phyloP scores from a whole-genome alignment of 37 sponge, comb jelly and placozoan genomes.

The Halichondria panicea region DNA sequence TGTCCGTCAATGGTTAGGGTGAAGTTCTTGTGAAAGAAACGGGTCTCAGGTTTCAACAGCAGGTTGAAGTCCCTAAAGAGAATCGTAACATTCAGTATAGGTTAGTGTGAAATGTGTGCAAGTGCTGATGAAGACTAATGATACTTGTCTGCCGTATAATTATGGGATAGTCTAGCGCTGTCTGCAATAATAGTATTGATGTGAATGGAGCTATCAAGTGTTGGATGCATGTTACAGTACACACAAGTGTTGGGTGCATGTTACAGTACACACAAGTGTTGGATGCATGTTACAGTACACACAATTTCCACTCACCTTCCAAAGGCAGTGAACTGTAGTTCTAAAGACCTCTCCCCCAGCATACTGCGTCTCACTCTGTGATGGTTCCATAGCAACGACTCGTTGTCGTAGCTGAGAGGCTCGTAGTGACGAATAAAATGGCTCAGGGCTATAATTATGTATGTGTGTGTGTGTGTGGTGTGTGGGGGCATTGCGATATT shows the following conservation, averaged over 20 bases:
- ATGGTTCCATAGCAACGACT: conserved; percentile 51
- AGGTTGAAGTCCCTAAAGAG: conserved; percentile 37
- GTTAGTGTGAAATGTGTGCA: not conserved
- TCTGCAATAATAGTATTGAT: no score
- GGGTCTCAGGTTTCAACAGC: conserved; percentile 23
- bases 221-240: conserved; percentile 15
- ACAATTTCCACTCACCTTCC: conserved; percentile 34
- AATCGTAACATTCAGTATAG: no score
- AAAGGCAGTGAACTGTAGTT: conserved; percentile 56
- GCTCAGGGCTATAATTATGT: conserved; percentile 20
- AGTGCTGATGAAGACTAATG: not conserved
- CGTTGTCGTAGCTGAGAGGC: conserved; percentile 43
- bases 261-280: no score
- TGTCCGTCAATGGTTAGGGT: conserved; percentile 8
- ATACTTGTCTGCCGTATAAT: no score
- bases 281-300: no score
- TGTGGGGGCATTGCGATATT: no score
- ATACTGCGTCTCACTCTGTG: conserved; percentile 36
- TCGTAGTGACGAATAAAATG: conserved; percentile 63
- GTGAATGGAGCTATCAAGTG: no score
- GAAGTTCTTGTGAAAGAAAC: conserved; percentile 40
- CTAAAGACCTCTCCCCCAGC: conserved; percentile 25
- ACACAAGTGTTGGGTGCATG: no score
- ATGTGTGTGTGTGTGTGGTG: no score
- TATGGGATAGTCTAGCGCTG: no score